A percentile compares a stretch with the other conserved stretches of the same genome.
Conservation (phyloP, 2,113 vertebrate genomes). For the Ptilonorhynchus violaceus region DNA sequence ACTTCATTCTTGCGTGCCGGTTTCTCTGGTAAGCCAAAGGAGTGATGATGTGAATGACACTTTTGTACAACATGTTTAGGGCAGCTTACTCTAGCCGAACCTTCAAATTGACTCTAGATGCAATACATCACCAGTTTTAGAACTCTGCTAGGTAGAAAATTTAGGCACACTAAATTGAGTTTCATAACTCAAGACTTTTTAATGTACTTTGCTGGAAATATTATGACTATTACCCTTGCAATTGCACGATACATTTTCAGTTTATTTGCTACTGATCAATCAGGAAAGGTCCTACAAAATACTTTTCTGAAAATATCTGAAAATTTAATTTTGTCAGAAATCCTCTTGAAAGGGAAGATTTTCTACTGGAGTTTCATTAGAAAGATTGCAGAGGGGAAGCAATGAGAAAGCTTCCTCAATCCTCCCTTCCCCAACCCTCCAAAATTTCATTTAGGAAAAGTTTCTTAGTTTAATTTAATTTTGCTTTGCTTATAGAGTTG, state of each 20-base stretch:
- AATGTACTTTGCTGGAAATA: background rate
- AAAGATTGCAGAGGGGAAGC: background rate
- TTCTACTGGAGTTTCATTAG: background rate
- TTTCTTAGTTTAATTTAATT: background rate
- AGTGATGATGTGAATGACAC: background rate
- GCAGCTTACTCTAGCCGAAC: background rate
- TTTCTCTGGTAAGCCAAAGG: background rate
- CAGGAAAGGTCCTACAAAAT: background rate
- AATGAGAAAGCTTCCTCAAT: background rate
- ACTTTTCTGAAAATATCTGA: background rate
- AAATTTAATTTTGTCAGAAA: background rate
- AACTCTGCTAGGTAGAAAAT: background rate
- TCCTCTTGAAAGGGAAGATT: background rate
- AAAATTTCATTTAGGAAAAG: background rate
- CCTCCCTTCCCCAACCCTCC: accelerated
- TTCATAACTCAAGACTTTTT: background rate
- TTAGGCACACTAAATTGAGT: background rate
- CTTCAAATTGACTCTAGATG: background rate
- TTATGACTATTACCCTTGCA: background rate
- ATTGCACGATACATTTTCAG: background rate
- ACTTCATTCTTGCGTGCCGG: background rate
- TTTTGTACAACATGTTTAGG: background rate
- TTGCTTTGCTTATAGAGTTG: background rate
- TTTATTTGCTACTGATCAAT: background rate
- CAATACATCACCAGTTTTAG: background rate